Conservation (phyloP, 1,140 invertebrate species). For the Lepidurus couesii region DNA sequence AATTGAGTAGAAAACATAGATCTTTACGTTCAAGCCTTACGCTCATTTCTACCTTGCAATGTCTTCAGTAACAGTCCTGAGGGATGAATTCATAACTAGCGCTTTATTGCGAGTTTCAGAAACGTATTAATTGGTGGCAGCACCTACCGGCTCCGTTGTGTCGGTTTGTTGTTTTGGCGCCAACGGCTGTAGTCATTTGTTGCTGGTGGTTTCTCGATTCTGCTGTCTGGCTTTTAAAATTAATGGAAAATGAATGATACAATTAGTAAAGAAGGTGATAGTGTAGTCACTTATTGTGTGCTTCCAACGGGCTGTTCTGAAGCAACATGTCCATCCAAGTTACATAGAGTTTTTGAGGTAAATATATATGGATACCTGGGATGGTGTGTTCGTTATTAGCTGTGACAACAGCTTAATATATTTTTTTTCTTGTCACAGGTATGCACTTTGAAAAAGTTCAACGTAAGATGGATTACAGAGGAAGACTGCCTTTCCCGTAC, state of each 20-base stretch:
- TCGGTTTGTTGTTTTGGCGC: not conserved
- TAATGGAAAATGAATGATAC: not conserved
- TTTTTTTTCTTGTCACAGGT: constrained; percentile 44
- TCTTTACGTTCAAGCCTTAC: not conserved
- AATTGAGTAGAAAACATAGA: not conserved
- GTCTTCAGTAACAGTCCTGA: not conserved
- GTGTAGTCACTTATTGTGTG: constrained; percentile 32
- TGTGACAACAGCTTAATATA: no score
- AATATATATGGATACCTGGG: not conserved
- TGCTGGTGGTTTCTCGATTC: not conserved
- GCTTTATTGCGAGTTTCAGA: no score
- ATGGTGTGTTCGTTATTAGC: not conserved
- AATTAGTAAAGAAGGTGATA: not conserved
- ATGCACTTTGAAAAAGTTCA: constrained; percentile 48
- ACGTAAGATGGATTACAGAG: constrained; percentile 50
- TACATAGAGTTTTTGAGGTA: constrained; percentile 28
- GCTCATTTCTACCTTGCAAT: no score
- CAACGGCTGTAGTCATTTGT: not conserved
- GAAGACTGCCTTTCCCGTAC: constrained; percentile 46
- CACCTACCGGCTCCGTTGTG: not conserved
- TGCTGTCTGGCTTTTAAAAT: not conserved
- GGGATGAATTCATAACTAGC: not conserved
- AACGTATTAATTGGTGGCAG: not conserved
- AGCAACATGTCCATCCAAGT: constrained; percentile 25
- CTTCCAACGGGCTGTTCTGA: constrained; percentile 23